Base-by-base conservation (phyloP, 2,888 invertebrate genomes). In the Dryocosmus kuriphilus region DNA sequence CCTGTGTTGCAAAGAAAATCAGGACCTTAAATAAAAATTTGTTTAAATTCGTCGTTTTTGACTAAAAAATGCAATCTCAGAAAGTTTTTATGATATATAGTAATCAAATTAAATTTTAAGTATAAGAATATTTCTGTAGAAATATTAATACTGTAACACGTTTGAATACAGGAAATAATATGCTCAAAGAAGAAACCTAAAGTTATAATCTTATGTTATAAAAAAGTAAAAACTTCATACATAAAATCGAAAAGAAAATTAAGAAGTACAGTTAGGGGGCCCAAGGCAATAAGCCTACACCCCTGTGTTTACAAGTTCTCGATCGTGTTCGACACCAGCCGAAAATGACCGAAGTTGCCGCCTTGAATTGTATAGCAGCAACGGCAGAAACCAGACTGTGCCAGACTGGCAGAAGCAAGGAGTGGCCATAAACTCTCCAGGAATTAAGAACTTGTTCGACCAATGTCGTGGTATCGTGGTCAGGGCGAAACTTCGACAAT, bases 401-500 rank as follows among this genome's bases (percentile, higher is more conserved):
- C 19, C 30, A 8, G 11, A 30, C 61, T n/a, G 22, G 57, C 19
- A 57, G 57, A 57, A 57, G 24, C 8, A 6, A 60, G 24, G 27
- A 60, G 35, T 16, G 8, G 9, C 32, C 62, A n/a, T 32, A 62
- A 62, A 62, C 62, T 63, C n/a, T 11, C 35, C 63, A 63, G 60
- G 60, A 60, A 3, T 60, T 27, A 24, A 27, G 46, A 46, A 67
- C 6, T 67, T 27, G 16, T 67, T 46, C 41, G 24, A 65, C 24
- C 41, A 65, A 41, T 65, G 41, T 67, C 27, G 41, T 67, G 46
- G 19, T 46, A 65, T 67, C 27, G 41, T 67, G 46, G 19, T 46
- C 41, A 67, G 35, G 27, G 11, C 24, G 60, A 27, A 24, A 24
- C 0, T 4, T 57, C 57, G 11, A 57, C 14, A 51, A 1, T 51